Conservation (phyloP, 2,797 vertebrate species). For the Etheostoma perlongum region DNA sequence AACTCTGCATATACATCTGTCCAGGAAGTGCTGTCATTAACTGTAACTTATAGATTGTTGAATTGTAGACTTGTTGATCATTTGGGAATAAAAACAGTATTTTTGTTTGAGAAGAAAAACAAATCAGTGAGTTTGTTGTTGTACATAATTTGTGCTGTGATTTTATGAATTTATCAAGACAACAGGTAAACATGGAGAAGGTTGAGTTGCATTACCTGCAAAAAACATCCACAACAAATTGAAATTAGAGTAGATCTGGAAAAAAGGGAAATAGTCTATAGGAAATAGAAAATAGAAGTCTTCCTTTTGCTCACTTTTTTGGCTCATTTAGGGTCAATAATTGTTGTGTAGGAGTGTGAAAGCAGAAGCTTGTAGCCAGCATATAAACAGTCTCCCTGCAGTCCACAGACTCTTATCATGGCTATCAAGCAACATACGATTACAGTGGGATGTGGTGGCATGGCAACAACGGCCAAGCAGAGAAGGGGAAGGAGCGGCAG, state of each 20-base stretch:
- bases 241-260: slow-evolving; percentile 12
- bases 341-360: slow-evolving; percentile 31
- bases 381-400: slow-evolving; percentile 45
- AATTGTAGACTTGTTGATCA: neutral
- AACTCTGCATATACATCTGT: neutral
- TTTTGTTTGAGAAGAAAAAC: neutral
- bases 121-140: neutral
- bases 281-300: neutral
- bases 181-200: neutral
- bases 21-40: neutral
- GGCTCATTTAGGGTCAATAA: slow-evolving; percentile 46
- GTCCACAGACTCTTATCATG: slow-evolving; percentile 62
- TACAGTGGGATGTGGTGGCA: slow-evolving; percentile 73
- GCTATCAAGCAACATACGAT: slow-evolving; percentile 69
- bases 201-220: slow-evolving; percentile 7
- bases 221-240: slow-evolving; percentile 12
- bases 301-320: slow-evolving; percentile 10
- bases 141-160: neutral
- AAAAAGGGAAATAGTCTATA: neutral
- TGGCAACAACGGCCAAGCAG: slow-evolving; percentile 69
- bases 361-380: slow-evolving; percentile 36
- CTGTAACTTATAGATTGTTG: too few species aligned
- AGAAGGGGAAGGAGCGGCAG: slow-evolving; percentile 48
- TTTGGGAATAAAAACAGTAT: neutral
- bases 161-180: slow-evolving; percentile 1